Percentiles rank a stretch among this genome's conserved stretches.
Evolutionary conservation across 2,888 invertebrate genomes (phyloP).

Genomic region (Mythimna albipuncta): DNA sequence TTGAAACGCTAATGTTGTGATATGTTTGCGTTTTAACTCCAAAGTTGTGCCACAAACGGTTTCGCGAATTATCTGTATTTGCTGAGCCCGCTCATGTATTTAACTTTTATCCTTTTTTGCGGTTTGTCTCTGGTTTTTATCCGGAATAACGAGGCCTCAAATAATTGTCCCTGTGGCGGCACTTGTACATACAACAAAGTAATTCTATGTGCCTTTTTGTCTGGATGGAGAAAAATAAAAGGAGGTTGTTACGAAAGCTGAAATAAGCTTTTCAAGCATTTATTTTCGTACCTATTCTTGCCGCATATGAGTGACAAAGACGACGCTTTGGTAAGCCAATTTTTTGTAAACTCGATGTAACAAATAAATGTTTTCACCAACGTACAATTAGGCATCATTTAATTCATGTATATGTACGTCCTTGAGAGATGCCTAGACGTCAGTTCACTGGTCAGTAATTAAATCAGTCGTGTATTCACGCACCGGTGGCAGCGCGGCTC

Average conservation of each 20-base stretch:
- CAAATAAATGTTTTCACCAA: background rate
- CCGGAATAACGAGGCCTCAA: slow-evolving; percentile 22
- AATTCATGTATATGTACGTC: background rate
- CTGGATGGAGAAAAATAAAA: slow-evolving; percentile 12
- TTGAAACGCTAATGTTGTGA: background rate
- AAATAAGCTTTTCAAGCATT: slow-evolving; percentile 12
- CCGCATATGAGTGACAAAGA: background rate
- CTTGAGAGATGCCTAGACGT: no score
- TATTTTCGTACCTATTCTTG: background rate
- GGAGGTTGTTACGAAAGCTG: slow-evolving; percentile 2
- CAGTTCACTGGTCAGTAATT: background rate
- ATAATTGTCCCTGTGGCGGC: slow-evolving; percentile 37
- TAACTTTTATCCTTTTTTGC: slow-evolving; percentile 31
- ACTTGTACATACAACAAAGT: slow-evolving; percentile 25
- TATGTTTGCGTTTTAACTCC: background rate
- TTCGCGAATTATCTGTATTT: background rate
- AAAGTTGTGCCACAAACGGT: slow-evolving; percentile 3
- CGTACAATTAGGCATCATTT: background rate
- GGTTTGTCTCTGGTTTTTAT: slow-evolving; percentile 26
- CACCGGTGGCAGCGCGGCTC: background rate
- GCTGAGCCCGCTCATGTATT: slow-evolving; percentile 18
- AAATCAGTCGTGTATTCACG: slow-evolving; percentile 4
- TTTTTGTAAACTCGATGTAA: background rate
- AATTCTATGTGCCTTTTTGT: slow-evolving; percentile 27
- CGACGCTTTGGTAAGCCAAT: background rate